Percentiles rank a stretch among this genome's conserved stretches.
Conservation (phyloP, 92 coral and sea anemone genomes). For the Umimayanthus chanpuru region DNA sequence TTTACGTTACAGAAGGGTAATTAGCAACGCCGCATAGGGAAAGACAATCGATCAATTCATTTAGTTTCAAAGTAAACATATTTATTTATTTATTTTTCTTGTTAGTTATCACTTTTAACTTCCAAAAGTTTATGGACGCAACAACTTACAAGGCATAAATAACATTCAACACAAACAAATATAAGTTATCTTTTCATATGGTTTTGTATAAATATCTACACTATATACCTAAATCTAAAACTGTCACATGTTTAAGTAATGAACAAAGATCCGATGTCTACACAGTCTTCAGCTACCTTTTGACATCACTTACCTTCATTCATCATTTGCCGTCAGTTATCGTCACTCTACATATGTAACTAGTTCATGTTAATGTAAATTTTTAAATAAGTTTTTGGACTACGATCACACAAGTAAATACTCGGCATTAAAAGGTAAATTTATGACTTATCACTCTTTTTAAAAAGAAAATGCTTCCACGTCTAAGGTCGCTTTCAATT, state of each 20-base stretch:
- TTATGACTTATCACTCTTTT: background rate
- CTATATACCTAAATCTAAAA: background rate
- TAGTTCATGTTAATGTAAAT: background rate
- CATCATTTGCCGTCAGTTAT: no score
- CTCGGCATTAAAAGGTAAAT: background rate
- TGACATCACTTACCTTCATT: no score
- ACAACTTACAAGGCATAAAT: slow-evolving; percentile 19
- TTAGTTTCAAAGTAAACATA: background rate
- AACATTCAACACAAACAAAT: slow-evolving; percentile 23
- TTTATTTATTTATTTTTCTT: background rate
- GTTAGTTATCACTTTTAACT: background rate
- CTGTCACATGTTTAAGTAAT: no score
- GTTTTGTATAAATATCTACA: slow-evolving; percentile 9
- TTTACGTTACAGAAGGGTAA: no score
- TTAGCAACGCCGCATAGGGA: no score
- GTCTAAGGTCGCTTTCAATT: background rate
- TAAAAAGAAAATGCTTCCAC: no score
- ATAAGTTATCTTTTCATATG: background rate
- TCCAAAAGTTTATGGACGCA: background rate
- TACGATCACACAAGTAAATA: background rate
- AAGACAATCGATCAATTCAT: background rate
- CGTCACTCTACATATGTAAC: no score
- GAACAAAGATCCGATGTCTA: no score
- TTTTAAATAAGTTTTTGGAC: background rate
- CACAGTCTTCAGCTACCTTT: no score